phyloP scores from a whole-genome alignment of 2,888 invertebrate species.

The Harmothoe impar region DNA sequence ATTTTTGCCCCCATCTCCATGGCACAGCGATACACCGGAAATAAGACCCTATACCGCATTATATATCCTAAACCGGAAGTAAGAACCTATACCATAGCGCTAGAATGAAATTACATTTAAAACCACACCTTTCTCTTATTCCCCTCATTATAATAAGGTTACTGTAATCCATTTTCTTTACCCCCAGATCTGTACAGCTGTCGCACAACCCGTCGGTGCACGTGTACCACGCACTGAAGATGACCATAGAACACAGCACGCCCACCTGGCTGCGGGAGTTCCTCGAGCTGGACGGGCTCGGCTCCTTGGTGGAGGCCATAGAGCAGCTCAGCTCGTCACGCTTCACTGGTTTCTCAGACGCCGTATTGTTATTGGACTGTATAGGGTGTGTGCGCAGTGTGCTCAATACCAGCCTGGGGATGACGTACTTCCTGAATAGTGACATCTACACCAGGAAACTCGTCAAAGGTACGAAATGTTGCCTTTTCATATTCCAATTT shows the following conservation, averaged over 20 bases:
- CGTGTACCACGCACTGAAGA: slow-evolving; percentile 77
- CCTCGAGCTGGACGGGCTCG: slow-evolving; percentile 83
- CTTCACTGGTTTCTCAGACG: slow-evolving; percentile 82
- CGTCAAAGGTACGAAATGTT: slow-evolving; percentile 80
- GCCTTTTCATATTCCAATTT: neutral
- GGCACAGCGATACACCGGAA: too few species aligned
- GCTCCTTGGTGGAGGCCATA: slow-evolving; percentile 83
- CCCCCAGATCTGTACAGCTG: slow-evolving; percentile 74
- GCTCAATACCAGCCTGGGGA: slow-evolving; percentile 83
- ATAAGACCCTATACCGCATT: too few species aligned
- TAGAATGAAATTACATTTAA: too few species aligned
- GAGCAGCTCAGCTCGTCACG: slow-evolving; percentile 78
- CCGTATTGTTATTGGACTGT: slow-evolving; percentile 84
- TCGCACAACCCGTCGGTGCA: slow-evolving; percentile 75
- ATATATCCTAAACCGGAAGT: too few species aligned
- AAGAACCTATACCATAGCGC: too few species aligned
- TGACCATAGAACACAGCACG: slow-evolving; percentile 75
- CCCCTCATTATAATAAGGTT: too few species aligned
- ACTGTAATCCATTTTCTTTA: neutral
- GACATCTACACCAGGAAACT: slow-evolving; percentile 82
- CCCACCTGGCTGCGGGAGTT: slow-evolving; percentile 84
- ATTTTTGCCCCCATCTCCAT: too few species aligned
- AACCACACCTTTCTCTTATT: too few species aligned
- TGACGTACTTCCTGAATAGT: slow-evolving; percentile 82
- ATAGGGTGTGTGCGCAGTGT: slow-evolving; percentile 84